A percentile compares a stretch with the other conserved stretches of the same genome.
phyloP scores from a whole-genome alignment of 2,888 invertebrate species.

The Ormyrus labotus region DNA sequence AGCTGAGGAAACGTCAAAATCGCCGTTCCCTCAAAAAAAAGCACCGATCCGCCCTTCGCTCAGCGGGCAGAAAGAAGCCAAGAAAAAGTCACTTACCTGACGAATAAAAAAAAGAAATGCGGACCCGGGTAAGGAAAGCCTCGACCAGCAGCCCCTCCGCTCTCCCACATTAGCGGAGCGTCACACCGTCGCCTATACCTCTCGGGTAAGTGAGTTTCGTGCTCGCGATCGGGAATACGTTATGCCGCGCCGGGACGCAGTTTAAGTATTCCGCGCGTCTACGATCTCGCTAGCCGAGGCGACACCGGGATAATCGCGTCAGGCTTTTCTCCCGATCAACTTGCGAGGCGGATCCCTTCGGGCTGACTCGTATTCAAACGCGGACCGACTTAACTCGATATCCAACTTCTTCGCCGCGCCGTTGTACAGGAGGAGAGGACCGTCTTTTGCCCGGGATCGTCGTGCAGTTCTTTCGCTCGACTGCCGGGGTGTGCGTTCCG shows the following conservation, averaged over 20 bases:
- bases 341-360: slow-evolving; percentile 58
- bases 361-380: slow-evolving; percentile 71
- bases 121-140: no score
- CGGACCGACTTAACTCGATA: slow-evolving; percentile 71
- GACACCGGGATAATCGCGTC: slow-evolving; percentile 68
- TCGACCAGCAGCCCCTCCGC: no score
- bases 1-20: no score
- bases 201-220: slow-evolving; percentile 5
- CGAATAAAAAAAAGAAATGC: no score
- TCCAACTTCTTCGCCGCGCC: background rate
- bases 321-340: slow-evolving; percentile 51
- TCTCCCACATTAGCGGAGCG: no score
- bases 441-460: background rate
- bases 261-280: slow-evolving; percentile 70
- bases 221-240: slow-evolving; percentile 66
- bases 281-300: background rate
- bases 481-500: slow-evolving; percentile 59
- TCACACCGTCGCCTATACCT: no score
- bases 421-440: no score
- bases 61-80: no score
- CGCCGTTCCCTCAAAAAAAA: no score
- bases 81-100: no score
- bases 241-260: slow-evolving; percentile 64
- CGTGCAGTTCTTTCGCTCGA: slow-evolving; percentile 2
- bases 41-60: no score